These are phyloP conservation scores for Epinotia nisella DNA, from an alignment of 2,888 invertebrate species.

Conservation along the genomic window DNA sequence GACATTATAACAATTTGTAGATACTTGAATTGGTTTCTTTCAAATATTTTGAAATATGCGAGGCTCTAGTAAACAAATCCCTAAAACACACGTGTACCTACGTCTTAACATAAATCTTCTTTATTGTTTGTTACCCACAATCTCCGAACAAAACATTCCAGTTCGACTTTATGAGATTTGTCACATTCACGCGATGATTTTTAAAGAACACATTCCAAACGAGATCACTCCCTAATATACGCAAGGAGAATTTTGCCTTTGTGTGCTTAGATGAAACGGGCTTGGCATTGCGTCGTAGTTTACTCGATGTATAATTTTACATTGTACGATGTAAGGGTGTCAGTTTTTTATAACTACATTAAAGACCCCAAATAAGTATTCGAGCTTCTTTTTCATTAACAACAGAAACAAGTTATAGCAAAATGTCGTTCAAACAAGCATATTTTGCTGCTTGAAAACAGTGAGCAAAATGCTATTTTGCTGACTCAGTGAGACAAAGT, in stretches of 20 bases:
- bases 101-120: conserved; percentile 30
- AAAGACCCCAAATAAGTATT: neutral
- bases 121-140: conserved; percentile 32
- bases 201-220: conserved; percentile 1
- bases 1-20: neutral
- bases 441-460: no score
- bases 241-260: neutral
- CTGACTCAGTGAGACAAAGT: no score
- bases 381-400: conserved; percentile 6
- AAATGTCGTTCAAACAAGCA: conserved; percentile 4
- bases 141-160: conserved; percentile 33
- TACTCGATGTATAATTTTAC: neutral
- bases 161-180: conserved; percentile 12
- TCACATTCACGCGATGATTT: conserved; percentile 11
- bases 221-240: conserved; percentile 3
- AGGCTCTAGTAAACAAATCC: conserved; percentile 23
- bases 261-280: neutral
- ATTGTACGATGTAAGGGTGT: neutral
- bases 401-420: conserved; percentile 21
- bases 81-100: conserved; percentile 28
- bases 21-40: neutral
- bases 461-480: no score
- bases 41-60: neutral
- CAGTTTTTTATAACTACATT: neutral
- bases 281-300: conserved; percentile 9